A percentile compares a stretch with the other conserved stretches of the same genome.
Conservation (phyloP, 2,797 vertebrate species). For the Cheracebus regulus region DNA sequence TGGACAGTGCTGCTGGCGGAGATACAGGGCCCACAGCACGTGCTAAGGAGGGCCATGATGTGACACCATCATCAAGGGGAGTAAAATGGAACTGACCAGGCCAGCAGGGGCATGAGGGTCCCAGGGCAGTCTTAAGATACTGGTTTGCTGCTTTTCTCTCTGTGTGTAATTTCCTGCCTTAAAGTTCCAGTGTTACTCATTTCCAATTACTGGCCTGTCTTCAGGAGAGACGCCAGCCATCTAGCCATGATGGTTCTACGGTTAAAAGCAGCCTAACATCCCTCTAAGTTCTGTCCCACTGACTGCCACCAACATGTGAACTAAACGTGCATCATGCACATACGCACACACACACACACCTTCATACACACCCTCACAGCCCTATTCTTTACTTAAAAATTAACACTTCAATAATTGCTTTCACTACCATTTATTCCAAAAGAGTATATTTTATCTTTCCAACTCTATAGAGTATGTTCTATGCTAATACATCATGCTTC, state of each 20-base stretch:
- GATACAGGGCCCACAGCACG: neutral
- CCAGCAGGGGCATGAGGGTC: neutral
- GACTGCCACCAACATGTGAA: neutral
- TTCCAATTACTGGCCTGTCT: neutral
- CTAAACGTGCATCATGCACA: neutral
- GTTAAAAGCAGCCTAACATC: neutral
- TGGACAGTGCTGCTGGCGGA: neutral
- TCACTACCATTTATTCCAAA: neutral
- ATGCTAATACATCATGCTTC: neutral
- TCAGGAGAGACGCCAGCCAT: neutral
- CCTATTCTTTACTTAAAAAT: neutral
- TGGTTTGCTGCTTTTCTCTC: neutral
- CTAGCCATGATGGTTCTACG: neutral
- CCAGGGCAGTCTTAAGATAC: neutral
- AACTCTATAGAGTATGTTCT: neutral
- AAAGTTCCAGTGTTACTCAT: neutral
- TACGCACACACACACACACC: fast-evolving
- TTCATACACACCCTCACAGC: neutral
- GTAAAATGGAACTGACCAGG: neutral
- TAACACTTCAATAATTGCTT: neutral
- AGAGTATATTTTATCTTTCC: neutral
- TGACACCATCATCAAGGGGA: neutral
- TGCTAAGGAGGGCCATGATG: neutral
- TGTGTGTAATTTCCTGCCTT: neutral
- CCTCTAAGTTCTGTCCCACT: neutral